Percentiles rank a stretch among this genome's conserved stretches.
These are phyloP conservation scores for Acronicta leporina DNA, from an alignment of 2,888 invertebrate genomes.

Conservation along the genomic window DNA sequence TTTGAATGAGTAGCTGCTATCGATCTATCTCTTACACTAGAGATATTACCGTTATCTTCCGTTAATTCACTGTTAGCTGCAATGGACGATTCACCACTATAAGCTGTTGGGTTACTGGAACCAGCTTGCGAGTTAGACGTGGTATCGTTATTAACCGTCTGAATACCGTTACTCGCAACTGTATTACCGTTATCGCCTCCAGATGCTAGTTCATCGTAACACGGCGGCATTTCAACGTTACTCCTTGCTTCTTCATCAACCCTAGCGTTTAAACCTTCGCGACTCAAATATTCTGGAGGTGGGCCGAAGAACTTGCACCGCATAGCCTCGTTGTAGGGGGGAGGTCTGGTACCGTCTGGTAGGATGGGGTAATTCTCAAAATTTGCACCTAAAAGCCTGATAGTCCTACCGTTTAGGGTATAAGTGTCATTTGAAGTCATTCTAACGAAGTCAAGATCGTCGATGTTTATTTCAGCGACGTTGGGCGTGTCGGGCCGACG, in stretches of 20 bases:
- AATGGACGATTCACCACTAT: slow-evolving; percentile 24
- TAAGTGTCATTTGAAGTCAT: slow-evolving; percentile 78
- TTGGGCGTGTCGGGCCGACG: slow-evolving; percentile 80
- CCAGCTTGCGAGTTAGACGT: slow-evolving; percentile 7
- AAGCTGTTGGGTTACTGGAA: slow-evolving; percentile 4
- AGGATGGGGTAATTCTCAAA: slow-evolving; percentile 77
- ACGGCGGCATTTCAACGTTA: slow-evolving; percentile 81
- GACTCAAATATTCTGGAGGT: slow-evolving; percentile 80
- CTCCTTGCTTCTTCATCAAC: slow-evolving; percentile 73
- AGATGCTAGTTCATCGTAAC: slow-evolving; percentile 74
- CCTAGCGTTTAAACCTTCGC: slow-evolving; percentile 68
- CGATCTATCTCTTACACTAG: slow-evolving; percentile 45
- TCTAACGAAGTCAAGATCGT: slow-evolving; percentile 76
- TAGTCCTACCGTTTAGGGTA: slow-evolving; percentile 82
- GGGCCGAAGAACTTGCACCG: slow-evolving; percentile 82
- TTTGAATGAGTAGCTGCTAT: slow-evolving; percentile 28
- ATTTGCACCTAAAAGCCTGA: slow-evolving; percentile 78
- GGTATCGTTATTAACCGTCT: not conserved
- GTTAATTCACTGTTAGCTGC: slow-evolving; percentile 5
- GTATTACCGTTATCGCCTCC: slow-evolving; percentile 33
- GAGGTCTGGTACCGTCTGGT: slow-evolving; percentile 67
- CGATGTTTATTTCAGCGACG: slow-evolving; percentile 76
- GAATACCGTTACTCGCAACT: slow-evolving; percentile 15
- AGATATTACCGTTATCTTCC: slow-evolving; percentile 18
- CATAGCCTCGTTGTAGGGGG: slow-evolving; percentile 81